A percentile compares a stretch with the other conserved stretches of the same genome.
Conservation (phyloP, 2,888 invertebrate genomes). For the Lasioglossum marginatum region DNA sequence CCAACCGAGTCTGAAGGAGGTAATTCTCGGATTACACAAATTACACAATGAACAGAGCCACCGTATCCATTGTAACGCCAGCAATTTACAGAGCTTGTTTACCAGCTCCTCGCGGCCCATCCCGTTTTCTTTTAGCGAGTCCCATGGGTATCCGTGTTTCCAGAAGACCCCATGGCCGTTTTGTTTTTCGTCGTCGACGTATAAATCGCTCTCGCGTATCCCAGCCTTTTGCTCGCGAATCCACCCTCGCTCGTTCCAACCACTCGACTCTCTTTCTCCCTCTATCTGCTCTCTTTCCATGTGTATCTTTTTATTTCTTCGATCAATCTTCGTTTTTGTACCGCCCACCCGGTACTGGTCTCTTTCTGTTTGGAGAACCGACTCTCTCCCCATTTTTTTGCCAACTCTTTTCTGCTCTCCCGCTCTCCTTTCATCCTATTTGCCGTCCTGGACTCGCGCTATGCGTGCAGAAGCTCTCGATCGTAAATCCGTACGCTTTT, state of each 20-base stretch:
- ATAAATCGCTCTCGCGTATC: slow-evolving; percentile 40
- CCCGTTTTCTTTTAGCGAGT: not conserved
- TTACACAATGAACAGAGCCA: not conserved
- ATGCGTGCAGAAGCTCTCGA: slow-evolving; percentile 3
- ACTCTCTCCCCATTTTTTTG: not conserved
- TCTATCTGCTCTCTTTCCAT: not conserved
- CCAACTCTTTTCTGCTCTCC: not conserved
- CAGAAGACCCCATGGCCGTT: slow-evolving; percentile 19
- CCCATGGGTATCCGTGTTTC: slow-evolving; percentile 18
- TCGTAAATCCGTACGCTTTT: slow-evolving; percentile 26
- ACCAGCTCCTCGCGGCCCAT: not conserved
- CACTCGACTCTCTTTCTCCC: not conserved
- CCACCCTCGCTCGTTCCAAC: slow-evolving; percentile 5
- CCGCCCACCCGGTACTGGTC: not conserved
- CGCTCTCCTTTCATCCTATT: slow-evolving; percentile 11
- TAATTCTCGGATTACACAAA: not conserved
- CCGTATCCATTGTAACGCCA: not conserved
- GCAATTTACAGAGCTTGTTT: slow-evolving; percentile 26
- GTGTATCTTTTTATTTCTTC: slow-evolving; percentile 47
- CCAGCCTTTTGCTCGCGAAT: not conserved
- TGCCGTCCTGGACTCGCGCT: not conserved
- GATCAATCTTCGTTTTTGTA: slow-evolving; percentile 54
- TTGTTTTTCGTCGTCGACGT: slow-evolving; percentile 35
- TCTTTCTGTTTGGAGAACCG: slow-evolving; percentile 38
- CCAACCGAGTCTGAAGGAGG: not conserved